Base-by-base conservation (phyloP, 2,113 vertebrate species). In the Tyto alba region DNA sequence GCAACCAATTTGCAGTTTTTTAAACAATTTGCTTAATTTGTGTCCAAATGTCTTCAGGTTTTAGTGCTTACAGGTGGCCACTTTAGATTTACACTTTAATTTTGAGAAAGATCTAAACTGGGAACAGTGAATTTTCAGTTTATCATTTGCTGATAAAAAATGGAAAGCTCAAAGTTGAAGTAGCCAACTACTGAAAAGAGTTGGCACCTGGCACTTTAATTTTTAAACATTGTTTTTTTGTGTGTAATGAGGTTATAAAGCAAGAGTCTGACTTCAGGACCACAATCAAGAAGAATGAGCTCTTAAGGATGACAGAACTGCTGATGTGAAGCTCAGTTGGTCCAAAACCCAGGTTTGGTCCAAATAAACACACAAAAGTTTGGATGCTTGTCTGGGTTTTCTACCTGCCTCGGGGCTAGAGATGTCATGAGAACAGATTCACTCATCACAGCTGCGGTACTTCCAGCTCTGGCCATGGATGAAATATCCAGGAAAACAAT, bases 61-160 rank as follows among this genome's bases (percentile, higher is more conserved):
- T 96, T 95, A 96, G 96, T 95, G 95, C 93, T 91, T 97, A 97
- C 96, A 96, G 96, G 95, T 96, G 96, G 93, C 91, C 68, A 91
- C 71, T 94, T 93, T 41, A 95, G 91, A 97, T 97, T 97, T 96
- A 97, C 74, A 91, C 85, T 95, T 96, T 91, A 96, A 96, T 97
- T 97, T 95, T 80, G 89, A 95, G 84, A 95, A 95, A 96, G 89
- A 85, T 89, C 96, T 96, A 95, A 85, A 91, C 96, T 89, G 96
- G 95, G 95, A 96, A 91, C 95, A 96, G 62, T 95, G 94, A 89
- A 95, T 92, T 95, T 93, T 91, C 84, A 40, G 81, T 91, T 96
- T 93, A 94, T 95, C 81, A 96, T 92, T 93, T 85, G 47, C 91
- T 96, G 96, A 95, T 96, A 96, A 97, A 97, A 97, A 95, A 96